Percentiles rank a stretch among this genome's conserved stretches.
phyloP scores from a whole-genome alignment of 2,113 vertebrate genomes.

The human (Homo sapiens) region DNA sequence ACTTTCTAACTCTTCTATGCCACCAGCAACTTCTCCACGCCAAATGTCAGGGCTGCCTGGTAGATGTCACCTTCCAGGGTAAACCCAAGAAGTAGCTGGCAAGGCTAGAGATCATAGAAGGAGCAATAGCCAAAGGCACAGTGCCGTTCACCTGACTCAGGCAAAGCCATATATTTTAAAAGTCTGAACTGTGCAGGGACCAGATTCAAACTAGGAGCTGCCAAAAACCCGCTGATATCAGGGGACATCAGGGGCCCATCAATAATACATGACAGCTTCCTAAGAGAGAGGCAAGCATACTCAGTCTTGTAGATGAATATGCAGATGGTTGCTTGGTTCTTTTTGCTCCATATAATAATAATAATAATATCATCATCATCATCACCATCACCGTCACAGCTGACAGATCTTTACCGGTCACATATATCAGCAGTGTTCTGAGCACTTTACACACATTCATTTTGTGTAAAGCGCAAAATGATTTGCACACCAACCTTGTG shows the following conservation, averaged over 20 bases:
- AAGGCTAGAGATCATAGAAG: neutral
- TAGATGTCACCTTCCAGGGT: neutral
- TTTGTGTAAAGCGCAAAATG: neutral
- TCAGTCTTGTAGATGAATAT: neutral
- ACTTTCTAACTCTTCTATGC: neutral
- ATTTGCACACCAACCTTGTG: too few relatives aligned
- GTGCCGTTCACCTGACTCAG: too few relatives aligned
- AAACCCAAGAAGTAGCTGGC: accelerated
- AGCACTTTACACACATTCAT: neutral
- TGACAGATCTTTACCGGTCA: neutral
- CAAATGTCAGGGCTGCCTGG: neutral
- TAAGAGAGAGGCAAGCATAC: neutral
- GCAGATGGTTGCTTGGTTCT: too few relatives aligned
- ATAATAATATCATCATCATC: neutral
- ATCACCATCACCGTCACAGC: neutral
- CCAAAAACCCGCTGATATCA: neutral
- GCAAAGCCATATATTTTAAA: neutral
- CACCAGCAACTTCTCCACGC: neutral
- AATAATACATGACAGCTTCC: neutral
- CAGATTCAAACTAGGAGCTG: too few relatives aligned
- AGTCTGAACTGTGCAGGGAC: too few relatives aligned
- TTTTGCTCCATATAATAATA: neutral
- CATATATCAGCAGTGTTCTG: neutral
- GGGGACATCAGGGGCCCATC: neutral
- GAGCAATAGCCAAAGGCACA: neutral